phyloP scores from a whole-genome alignment of 2,888 invertebrate genomes.

The Ormyrus nitidulus region DNA sequence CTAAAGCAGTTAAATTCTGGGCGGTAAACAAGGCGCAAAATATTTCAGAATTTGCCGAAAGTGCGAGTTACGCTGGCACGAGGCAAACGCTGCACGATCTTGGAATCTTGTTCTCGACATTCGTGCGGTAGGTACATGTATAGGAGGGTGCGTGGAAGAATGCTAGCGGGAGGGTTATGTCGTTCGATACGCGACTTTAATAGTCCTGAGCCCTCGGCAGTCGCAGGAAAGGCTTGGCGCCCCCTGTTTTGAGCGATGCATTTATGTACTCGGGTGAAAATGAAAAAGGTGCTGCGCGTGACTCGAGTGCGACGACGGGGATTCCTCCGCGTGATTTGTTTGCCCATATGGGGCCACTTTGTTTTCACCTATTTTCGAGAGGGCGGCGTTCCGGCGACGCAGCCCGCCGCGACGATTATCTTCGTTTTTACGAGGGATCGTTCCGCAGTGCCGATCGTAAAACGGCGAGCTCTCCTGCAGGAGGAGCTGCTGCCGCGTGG shows the following conservation, averaged over 20 bases:
- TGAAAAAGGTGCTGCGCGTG: slow-evolving; percentile 49
- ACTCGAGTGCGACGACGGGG: slow-evolving; percentile 31
- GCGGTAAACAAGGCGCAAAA: too few relatives aligned
- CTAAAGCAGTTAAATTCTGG: not conserved
- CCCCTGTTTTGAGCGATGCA: not conserved
- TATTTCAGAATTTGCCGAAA: too few relatives aligned
- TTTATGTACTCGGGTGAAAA: slow-evolving; percentile 28
- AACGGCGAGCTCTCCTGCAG: too few relatives aligned
- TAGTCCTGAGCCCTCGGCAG: not conserved
- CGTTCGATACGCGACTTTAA: not conserved
- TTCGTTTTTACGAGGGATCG: slow-evolving; percentile 27
- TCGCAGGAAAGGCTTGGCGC: not conserved
- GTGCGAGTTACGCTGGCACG: too few relatives aligned
- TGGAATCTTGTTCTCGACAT: too few relatives aligned
- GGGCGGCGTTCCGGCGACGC: slow-evolving; percentile 6
- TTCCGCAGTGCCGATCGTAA: not conserved
- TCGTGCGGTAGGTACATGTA: too few relatives aligned
- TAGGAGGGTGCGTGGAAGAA: too few relatives aligned
- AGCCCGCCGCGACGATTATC: slow-evolving; percentile 26
- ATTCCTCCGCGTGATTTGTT: slow-evolving; percentile 38
- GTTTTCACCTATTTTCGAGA: slow-evolving; percentile 4
- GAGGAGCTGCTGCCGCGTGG: too few relatives aligned
- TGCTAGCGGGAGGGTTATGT: not conserved
- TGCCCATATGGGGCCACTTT: not conserved
- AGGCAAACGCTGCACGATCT: not conserved